Evolutionary conservation across 2,888 invertebrate species (phyloP).

Genomic region (Melieria crassipennis): DNA sequence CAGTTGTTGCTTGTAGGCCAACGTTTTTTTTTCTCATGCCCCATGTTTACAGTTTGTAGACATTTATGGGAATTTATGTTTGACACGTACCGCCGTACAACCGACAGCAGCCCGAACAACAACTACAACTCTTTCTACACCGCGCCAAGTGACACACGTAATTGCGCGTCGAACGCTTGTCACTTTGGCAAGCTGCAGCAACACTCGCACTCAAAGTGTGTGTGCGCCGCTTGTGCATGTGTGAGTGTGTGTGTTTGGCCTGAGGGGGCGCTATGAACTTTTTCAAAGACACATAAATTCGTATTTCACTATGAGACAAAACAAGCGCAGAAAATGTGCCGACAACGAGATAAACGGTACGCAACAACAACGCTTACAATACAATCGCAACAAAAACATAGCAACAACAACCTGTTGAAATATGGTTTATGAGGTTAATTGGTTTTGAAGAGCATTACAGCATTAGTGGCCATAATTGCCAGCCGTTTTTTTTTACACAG

Average conservation of each 20-base stretch:
- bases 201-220: too few species aligned
- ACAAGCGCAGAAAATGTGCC: not conserved
- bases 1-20: too few species aligned
- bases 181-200: too few species aligned
- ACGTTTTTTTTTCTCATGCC: too few species aligned
- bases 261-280: too few species aligned
- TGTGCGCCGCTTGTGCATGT: too few species aligned
- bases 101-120: not conserved
- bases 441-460: constrained; percentile 16
- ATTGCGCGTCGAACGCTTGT: too few species aligned
- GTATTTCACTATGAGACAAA: not conserved
- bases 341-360: not conserved
- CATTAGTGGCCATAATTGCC: not conserved
- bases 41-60: constrained; percentile 24
- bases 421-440: constrained; percentile 20
- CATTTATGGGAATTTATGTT: constrained; percentile 32
- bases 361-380: too few species aligned
- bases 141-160: too few species aligned
- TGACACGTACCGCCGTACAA: not conserved
- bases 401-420: not conserved
- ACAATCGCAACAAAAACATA: not conserved
- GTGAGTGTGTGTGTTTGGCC: too few species aligned
- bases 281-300: too few species aligned
- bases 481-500: not conserved
- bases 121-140: not conserved